phyloP scores from a whole-genome alignment of 1,140 invertebrate species.

The Drosophila kurseongensis region DNA sequence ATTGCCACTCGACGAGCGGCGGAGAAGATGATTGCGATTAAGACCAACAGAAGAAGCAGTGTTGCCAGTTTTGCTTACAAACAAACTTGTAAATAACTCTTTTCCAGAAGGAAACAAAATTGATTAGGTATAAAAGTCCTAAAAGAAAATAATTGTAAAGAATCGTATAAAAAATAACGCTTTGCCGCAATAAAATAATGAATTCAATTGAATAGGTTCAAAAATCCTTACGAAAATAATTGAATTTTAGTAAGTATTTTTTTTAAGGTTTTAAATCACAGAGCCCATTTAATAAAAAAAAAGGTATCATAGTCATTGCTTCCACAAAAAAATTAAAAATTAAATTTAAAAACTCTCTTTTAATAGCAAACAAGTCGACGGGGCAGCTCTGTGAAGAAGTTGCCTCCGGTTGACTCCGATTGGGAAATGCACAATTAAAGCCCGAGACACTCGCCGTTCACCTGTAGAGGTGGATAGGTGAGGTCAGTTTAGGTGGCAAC shows the following conservation, averaged over 20 bases:
- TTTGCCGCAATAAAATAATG: background rate
- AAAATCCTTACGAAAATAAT: background rate
- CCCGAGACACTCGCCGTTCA: conserved; percentile 52
- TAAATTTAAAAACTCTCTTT: too few species aligned
- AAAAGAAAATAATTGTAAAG: background rate
- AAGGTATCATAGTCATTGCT: too few species aligned
- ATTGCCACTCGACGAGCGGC: conserved; percentile 31
- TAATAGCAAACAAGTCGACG: background rate
- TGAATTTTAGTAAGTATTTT: background rate
- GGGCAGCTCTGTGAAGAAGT: conserved; percentile 20
- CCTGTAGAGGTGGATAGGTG: conserved; percentile 36
- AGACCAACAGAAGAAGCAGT: conserved; percentile 24
- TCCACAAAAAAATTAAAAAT: too few species aligned
- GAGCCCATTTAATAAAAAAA: too few species aligned
- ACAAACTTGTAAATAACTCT: too few species aligned
- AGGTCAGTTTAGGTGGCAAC: conserved; percentile 30
- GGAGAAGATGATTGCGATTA: conserved; percentile 23
- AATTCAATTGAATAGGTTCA: too few species aligned
- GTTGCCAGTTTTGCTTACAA: background rate
- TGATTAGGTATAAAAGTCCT: background rate
- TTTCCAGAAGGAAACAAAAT: background rate
- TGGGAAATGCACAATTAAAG: conserved; percentile 73
- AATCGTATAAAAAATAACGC: too few species aligned
- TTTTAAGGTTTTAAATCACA: too few species aligned
- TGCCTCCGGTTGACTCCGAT: conserved; percentile 37